Conservation (phyloP, 2,113 vertebrate genomes). For the Tragelaphus strepsiceros region DNA sequence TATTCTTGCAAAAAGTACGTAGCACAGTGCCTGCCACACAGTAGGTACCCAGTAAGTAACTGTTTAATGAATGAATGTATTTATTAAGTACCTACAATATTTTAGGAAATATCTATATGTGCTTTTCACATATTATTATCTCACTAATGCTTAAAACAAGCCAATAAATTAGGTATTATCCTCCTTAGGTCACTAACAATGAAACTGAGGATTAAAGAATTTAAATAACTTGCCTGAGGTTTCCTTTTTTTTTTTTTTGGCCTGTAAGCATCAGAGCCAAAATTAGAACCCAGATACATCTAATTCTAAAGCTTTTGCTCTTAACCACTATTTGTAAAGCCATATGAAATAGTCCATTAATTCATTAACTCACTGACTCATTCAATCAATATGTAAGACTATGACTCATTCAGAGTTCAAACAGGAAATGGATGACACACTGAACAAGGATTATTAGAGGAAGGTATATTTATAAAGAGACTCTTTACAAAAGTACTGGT, state of each 20-base stretch:
- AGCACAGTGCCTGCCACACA: background rate
- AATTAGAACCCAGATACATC: background rate
- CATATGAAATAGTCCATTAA: background rate
- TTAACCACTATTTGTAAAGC: slow-evolving; percentile 10
- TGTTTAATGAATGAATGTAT: background rate
- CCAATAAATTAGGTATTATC: background rate
- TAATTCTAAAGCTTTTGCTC: background rate
- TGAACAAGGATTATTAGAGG: background rate
- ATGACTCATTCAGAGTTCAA: background rate
- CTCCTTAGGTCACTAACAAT: background rate
- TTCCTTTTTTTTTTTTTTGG: background rate
- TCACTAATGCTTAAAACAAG: background rate
- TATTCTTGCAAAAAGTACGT: background rate
- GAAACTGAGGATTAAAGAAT: background rate
- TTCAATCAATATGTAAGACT: background rate
- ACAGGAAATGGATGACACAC: background rate
- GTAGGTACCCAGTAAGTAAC: background rate
- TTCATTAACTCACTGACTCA: background rate
- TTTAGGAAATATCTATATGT: background rate
- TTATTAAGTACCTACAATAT: background rate
- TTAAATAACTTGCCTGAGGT: background rate
- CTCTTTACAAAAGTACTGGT: background rate
- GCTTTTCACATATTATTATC: background rate
- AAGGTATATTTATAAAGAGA: background rate
- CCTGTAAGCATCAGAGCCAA: background rate